Evolutionary conservation across 2,888 invertebrate species (phyloP), one percentile per base, ranked within the genome.

Genomic region (Hetaerina titia): DNA sequence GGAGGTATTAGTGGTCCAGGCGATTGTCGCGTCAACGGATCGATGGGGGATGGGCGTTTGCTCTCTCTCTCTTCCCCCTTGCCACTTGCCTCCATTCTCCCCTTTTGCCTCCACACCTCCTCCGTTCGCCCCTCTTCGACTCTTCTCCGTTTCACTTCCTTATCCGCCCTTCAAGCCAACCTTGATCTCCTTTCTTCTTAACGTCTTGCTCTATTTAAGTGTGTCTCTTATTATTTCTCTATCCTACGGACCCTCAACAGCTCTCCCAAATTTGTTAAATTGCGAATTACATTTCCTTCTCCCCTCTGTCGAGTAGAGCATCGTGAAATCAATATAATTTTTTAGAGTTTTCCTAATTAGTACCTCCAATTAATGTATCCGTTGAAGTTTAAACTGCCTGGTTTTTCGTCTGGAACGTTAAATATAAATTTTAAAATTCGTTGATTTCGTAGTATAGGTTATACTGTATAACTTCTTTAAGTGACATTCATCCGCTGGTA

Each of bases 21-120:
- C 81, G 81, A 81, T 81, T 81, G 25, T 81, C 11, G 31, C 25
- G n/a, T 81, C 81, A 81, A 81, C 81, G 81, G 81, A 81, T 81
- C 81, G 31, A 81, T 81, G 81, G 31, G 11, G 31, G 0, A 81
- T 11, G 25, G 11, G 11, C 31, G 25, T 15, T 25, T 31, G 9
- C 22, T 31, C 81, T 31, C 8, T 81, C 31, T 11, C 9, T 31
- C 25, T 31, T 31, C 31, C 25, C 31, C 31, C 45, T 45, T n/a
- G 74, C 74, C 19, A 19, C 64, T 64, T 64, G 17, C 25, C 81
- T 31, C 81, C 31, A 11, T 81, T 81, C 25, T 31, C 81, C 81
- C 17, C 13, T 60, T 5, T 60, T 15, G 6, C 19, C 17, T 69
- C 69, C 19, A 7, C 69, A 45, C 45, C 1, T 45, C 45, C 45